Conservation (phyloP, 2,888 invertebrate species). For the Steinernema carpocapsae region DNA sequence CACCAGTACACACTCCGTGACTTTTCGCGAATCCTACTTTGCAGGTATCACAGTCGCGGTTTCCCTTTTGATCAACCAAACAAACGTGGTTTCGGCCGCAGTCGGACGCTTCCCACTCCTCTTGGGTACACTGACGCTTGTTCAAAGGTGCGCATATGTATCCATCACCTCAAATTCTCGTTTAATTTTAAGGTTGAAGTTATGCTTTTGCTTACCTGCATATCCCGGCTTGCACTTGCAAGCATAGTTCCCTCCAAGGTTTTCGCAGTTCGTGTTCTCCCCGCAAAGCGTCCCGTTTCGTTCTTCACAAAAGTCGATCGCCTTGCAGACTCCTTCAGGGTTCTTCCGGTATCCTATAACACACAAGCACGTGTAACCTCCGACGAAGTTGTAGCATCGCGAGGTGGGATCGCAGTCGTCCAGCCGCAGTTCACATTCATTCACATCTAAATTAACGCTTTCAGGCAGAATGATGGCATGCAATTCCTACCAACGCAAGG, state of each 20-base stretch:
- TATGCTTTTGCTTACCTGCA: constrained; percentile 71
- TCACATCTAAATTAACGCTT: constrained; percentile 58
- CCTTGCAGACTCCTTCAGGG: constrained; percentile 52
- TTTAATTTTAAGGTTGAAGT: no score
- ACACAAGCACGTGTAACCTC: constrained; percentile 64
- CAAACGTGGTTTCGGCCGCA: constrained; percentile 59
- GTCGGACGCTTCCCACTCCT: constrained; percentile 50
- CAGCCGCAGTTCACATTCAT: constrained; percentile 79
- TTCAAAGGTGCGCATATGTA: constrained; percentile 54
- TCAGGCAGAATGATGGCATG: not conserved
- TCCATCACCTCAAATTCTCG: constrained; percentile 39
- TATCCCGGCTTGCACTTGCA: constrained; percentile 87
- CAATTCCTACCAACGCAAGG: constrained; percentile 55
- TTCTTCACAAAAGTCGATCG: constrained; percentile 61
- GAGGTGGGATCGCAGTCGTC: constrained; percentile 68
- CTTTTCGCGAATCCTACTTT: constrained; percentile 53
- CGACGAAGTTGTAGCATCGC: constrained; percentile 61
- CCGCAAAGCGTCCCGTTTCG: constrained; percentile 79
- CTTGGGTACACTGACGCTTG: constrained; percentile 55
- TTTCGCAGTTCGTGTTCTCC: constrained; percentile 84
- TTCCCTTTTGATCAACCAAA: constrained; percentile 52
- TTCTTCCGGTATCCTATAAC: constrained; percentile 62
- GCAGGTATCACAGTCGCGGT: constrained; percentile 57
- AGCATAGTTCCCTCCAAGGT: constrained; percentile 84
- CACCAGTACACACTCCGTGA: constrained; percentile 52